Percentiles rank a stretch among this genome's conserved stretches.
phyloP scores from a whole-genome alignment of 2,797 vertebrate species.

The Lates japonicus region DNA sequence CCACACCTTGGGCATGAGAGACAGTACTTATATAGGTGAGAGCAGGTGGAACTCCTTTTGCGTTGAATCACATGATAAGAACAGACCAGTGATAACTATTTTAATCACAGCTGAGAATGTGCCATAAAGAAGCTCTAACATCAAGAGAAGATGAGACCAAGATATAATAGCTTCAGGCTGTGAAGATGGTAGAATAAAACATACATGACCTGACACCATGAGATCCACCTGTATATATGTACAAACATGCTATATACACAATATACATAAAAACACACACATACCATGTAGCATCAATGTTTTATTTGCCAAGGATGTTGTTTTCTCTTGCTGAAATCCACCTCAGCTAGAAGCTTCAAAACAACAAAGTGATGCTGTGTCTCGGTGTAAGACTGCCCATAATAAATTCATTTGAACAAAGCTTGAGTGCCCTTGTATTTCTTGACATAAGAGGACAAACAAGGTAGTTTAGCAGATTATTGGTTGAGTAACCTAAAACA shows the following conservation, averaged over 20 bases:
- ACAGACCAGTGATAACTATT: background rate
- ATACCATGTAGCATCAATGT: conserved; percentile 18
- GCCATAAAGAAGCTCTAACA: background rate
- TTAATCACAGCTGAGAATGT: background rate
- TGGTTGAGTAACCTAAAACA: background rate
- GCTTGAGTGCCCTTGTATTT: background rate
- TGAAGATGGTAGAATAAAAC: background rate
- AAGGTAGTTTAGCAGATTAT: background rate
- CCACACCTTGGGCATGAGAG: no score
- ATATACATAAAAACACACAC: background rate
- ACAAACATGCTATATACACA: conserved; percentile 3
- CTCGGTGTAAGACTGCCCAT: conserved; percentile 3
- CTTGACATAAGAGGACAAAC: background rate
- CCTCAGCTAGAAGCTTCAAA: conserved; percentile 21
- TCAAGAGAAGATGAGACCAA: background rate
- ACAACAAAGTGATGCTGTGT: conserved; percentile 29
- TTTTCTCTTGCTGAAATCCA: conserved; percentile 28
- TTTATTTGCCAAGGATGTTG: conserved; percentile 17
- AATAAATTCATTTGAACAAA: conserved; percentile 34
- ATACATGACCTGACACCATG: background rate
- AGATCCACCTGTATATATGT: background rate
- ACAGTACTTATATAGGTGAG: background rate
- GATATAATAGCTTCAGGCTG: background rate
- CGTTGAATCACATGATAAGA: background rate
- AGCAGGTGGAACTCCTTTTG: background rate